Percentiles rank a stretch among this genome's conserved stretches.
Evolutionary conservation across 1,140 invertebrate species (phyloP).

Genomic region (Drosophila bipectinata): DNA sequence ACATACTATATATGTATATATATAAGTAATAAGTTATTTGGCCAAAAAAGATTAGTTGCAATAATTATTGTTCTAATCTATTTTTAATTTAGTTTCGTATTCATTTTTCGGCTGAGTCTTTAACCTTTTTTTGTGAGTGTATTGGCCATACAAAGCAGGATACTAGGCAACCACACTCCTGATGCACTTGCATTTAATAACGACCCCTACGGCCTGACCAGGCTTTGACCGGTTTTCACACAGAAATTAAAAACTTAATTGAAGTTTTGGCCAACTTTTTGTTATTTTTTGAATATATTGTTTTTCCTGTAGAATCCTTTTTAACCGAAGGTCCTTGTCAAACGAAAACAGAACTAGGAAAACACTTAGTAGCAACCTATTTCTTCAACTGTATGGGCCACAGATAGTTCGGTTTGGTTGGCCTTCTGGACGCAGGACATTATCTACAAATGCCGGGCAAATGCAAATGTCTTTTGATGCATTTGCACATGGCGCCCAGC

Average conservation of each 20-base stretch:
- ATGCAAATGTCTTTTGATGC: constrained; percentile 70
- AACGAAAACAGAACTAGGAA: neutral
- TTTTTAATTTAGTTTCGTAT: neutral
- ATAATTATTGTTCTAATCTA: no score
- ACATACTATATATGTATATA: no score
- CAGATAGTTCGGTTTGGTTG: constrained; percentile 49
- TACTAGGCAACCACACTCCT: constrained; percentile 35
- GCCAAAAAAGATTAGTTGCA: no score
- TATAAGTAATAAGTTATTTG: no score
- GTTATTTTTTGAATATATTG: neutral
- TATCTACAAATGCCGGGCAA: constrained; percentile 64
- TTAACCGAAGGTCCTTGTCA: no score
- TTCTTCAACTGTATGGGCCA: constrained; percentile 4
- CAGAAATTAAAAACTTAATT: neutral
- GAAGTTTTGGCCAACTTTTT: neutral
- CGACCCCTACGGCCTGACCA: constrained; percentile 23
- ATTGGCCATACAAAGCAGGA: constrained; percentile 17
- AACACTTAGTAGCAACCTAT: neutral
- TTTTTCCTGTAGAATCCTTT: neutral
- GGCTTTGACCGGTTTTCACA: constrained; percentile 1
- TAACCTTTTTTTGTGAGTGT: neutral
- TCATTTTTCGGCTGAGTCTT: neutral
- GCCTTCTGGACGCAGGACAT: constrained; percentile 51
- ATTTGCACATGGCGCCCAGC: constrained; percentile 59
- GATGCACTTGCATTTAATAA: constrained; percentile 74